phyloP scores from a whole-genome alignment of 2,113 vertebrate species.

The Daphoenositta chrysoptera region DNA sequence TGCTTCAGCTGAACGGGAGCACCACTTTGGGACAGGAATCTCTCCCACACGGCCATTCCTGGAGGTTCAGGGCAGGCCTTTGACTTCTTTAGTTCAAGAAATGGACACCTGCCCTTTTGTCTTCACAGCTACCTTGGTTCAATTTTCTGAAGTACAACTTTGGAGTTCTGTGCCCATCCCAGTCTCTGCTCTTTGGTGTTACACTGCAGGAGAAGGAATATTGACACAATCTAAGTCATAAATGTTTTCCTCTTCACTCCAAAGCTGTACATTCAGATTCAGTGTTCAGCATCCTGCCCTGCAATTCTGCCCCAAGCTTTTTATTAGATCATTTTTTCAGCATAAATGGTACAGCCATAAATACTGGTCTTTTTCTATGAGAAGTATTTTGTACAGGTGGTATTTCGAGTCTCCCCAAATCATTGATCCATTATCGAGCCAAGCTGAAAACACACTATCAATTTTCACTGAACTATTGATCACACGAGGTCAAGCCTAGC shows the following conservation, averaged over 20 bases:
- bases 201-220: neutral
- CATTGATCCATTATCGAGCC: neutral
- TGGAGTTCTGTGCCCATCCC: neutral
- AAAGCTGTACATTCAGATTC: neutral
- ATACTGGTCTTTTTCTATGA: neutral
- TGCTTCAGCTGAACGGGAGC: neutral
- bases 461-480: neutral
- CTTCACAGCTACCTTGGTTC: neutral
- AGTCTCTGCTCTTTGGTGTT: neutral
- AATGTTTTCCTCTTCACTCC: neutral
- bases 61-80: neutral
- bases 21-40: neutral
- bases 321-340: neutral
- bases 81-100: neutral
- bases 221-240: neutral
- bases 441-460: neutral
- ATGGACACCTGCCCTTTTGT: neutral
- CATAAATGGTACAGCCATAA: neutral
- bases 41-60: rapidly evolving
- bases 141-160: neutral
- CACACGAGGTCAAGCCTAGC: neutral
- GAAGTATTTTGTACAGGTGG: neutral
- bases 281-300: neutral
- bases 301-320: neutral
- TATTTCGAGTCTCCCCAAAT: neutral